phyloP scores from a whole-genome alignment of 2,113 vertebrate species.

The Dromaius novaehollandiae region DNA sequence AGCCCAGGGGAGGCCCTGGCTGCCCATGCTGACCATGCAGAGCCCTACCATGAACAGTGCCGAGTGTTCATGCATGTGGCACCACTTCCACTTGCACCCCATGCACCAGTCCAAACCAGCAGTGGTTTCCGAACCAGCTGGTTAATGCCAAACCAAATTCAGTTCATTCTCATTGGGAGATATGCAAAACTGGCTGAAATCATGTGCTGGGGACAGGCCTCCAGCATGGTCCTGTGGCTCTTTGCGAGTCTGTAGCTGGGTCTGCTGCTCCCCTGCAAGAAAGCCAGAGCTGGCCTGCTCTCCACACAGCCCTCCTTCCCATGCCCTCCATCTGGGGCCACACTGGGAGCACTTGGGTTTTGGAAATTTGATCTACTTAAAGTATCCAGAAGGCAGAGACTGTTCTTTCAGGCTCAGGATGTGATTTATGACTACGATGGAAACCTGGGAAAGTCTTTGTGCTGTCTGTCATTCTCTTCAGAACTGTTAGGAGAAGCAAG shows the following conservation, averaged over 20 bases:
- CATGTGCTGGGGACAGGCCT: neutral
- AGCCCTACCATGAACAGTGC: neutral
- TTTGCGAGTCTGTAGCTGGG: neutral
- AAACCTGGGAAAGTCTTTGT: neutral
- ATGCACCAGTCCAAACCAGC: neutral
- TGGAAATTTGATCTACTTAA: accelerated
- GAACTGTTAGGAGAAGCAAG: neutral
- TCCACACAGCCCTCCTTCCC: neutral
- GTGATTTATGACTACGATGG: neutral
- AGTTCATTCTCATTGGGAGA: neutral
- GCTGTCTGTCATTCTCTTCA: neutral
- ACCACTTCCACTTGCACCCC: accelerated
- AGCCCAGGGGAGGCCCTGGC: neutral
- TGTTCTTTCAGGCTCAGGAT: neutral
- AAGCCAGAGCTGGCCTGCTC: neutral
- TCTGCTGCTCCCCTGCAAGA: neutral
- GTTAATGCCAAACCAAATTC: neutral
- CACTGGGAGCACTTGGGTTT: neutral
- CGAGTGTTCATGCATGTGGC: accelerated
- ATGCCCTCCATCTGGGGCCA: neutral
- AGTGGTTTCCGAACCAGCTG: neutral
- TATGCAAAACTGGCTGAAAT: neutral
- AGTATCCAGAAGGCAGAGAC: neutral
- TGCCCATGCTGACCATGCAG: neutral
- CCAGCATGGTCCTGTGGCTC: accelerated